Evolutionary conservation across 1,140 invertebrate genomes (phyloP), one percentile per base, ranked within the genome.

Genomic region (Panagrolaimus sp.): DNA sequence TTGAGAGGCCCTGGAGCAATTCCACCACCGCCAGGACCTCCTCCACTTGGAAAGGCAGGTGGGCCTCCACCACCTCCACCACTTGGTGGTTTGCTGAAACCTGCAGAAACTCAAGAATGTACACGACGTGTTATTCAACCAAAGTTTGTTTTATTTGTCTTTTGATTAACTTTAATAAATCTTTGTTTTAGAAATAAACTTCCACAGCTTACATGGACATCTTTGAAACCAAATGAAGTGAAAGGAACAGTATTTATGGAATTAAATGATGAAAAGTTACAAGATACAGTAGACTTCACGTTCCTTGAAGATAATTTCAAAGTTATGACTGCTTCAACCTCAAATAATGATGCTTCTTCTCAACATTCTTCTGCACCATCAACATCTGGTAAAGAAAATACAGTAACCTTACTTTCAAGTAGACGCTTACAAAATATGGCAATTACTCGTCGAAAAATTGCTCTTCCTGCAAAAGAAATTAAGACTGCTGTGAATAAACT

Each of bases 201-300:
- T 73, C 96, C 96, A 2, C 94, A 94, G 43, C 85, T 99, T 1
- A 98, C 98, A 84, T 98, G 96, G 96, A 90, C 96, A 69, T 92
- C 94, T 7, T 86, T 99, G 32, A 97, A 97, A 84, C 95, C 96
- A 0, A 94, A 96, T 84, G 94, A 98, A 88, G 93, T 97, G 1
- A 91, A 94, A 78, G 95, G 94, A 48, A 98, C 96, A 9, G 92
- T 98, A 63, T 98, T 98, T 85, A 95, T 95, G 84, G 94, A 98
- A 83, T 83, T 99, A 64, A 93, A 98, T 83, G 96, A 99, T 84
- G 95, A 98, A 80, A 91, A 91, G 78, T 87, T 97, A 24, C 90
- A 90, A 71, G 75, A 62, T 24, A 63, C 48, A 15, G 48, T 52
- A 8, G 48, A 52, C 15, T 52, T 52, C 48, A 21, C 48, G 9